A percentile compares a stretch with the other conserved stretches of the same genome.
phyloP scores from a whole-genome alignment of 2,888 invertebrate genomes.

The Drosophila setosimentum region DNA sequence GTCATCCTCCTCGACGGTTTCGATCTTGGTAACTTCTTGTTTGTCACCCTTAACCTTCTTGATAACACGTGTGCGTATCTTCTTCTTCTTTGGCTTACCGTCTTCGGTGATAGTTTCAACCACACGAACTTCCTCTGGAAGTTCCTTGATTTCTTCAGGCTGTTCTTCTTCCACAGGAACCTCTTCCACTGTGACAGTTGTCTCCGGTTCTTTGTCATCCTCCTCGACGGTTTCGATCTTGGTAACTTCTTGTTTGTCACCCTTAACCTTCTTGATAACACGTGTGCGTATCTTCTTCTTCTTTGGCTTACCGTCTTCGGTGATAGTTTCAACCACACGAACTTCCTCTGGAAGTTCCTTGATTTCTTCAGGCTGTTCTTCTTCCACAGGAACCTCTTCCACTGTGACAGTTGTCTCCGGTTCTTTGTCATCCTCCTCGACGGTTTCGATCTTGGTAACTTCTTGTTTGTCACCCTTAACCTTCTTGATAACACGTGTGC shows the following conservation, averaged over 20 bases:
- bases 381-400: constrained; percentile 39
- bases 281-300: constrained; percentile 51
- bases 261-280: constrained; percentile 51
- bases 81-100: constrained; percentile 44
- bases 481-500: constrained; percentile 50
- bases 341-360: constrained; percentile 47
- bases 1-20: constrained; percentile 52
- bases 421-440: constrained; percentile 45
- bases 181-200: constrained; percentile 49
- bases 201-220: constrained; percentile 48
- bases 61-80: constrained; percentile 49
- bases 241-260: constrained; percentile 51
- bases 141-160: constrained; percentile 34
- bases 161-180: constrained; percentile 37
- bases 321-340: constrained; percentile 33
- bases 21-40: constrained; percentile 53
- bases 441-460: constrained; percentile 48
- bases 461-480: constrained; percentile 48
- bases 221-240: constrained; percentile 55
- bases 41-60: constrained; percentile 53
- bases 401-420: constrained; percentile 46
- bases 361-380: constrained; percentile 31
- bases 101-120: constrained; percentile 43
- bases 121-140: constrained; percentile 49
- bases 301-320: constrained; percentile 48